Conservation (phyloP, 2,888 invertebrate genomes). For the Holacanthella duospinosa region DNA sequence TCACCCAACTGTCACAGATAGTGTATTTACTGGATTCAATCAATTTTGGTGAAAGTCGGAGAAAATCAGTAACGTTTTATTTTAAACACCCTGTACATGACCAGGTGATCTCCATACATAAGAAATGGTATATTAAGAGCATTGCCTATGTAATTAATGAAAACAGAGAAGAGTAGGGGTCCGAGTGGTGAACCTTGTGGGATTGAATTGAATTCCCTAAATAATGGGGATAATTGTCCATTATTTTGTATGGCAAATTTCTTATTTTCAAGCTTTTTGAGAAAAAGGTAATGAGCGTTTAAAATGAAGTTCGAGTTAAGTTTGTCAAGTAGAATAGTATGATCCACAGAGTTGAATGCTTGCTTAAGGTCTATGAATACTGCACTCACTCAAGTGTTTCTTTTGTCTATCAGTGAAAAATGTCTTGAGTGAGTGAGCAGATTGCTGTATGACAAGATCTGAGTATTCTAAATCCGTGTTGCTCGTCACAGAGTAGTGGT, state of each 20-base stretch:
- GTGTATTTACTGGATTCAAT: too few species aligned
- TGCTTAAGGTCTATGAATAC: conserved; percentile 9
- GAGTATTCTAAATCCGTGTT: background rate
- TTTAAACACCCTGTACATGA: too few species aligned
- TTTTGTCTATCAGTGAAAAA: background rate
- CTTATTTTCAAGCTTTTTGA: background rate
- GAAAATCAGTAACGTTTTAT: too few species aligned
- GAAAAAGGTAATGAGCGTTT: background rate
- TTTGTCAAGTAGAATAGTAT: background rate
- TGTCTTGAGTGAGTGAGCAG: background rate
- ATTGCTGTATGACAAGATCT: conserved; percentile 8
- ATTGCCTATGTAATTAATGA: conserved; percentile 17
- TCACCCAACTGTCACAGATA: too few species aligned
- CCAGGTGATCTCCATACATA: conserved; percentile 14
- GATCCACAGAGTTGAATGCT: conserved; percentile 7
- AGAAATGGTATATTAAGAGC: conserved; percentile 1
- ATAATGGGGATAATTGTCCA: background rate
- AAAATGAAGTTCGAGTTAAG: background rate
- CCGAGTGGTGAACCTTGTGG: conserved; percentile 13
- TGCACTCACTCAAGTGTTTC: background rate
- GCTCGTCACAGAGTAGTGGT: background rate
- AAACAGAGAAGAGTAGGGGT: conserved; percentile 12
- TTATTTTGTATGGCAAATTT: background rate
- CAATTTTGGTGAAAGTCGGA: too few species aligned
- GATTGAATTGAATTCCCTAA: background rate